Percentiles rank a stretch among this genome's conserved stretches.
These are phyloP conservation scores for Rhegmatorhina hoffmannsi DNA, from an alignment of 2,113 vertebrate genomes.

Conservation along the genomic window DNA sequence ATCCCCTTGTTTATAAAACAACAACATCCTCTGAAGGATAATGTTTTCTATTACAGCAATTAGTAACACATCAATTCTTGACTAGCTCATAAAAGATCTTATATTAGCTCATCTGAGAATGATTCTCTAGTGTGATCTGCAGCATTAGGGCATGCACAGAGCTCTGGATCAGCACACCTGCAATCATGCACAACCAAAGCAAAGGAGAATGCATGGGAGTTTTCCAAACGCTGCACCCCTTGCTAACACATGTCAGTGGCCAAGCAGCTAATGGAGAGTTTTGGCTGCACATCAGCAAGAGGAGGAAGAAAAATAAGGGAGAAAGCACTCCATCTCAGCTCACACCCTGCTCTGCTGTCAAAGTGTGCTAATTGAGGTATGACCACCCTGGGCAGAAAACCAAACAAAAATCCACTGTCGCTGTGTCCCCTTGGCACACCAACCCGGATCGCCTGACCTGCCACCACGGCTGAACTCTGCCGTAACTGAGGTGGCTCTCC, in stretches of 20 bases:
- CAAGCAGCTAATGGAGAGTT: background rate
- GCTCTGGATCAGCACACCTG: background rate
- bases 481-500: background rate
- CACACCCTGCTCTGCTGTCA: background rate
- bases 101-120: background rate
- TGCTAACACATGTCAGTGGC: background rate
- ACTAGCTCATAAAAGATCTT: background rate
- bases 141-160: background rate
- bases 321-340: background rate
- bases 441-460: background rate
- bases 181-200: accelerated
- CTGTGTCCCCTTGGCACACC: background rate
- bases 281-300: background rate
- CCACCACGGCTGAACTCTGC: accelerated
- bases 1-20: slow-evolving; percentile 54
- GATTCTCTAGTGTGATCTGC: background rate
- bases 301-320: background rate
- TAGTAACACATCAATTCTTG: slow-evolving; percentile 20
- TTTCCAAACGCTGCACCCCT: background rate
- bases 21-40: slow-evolving; percentile 5
- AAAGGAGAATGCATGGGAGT: background rate
- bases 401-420: background rate
- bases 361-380: background rate
- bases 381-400: background rate
- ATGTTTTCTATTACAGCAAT: slow-evolving; percentile 39